These are phyloP conservation scores for Tetropium fuscum DNA, from an alignment of 2,888 invertebrate genomes.

Conservation along the genomic window DNA sequence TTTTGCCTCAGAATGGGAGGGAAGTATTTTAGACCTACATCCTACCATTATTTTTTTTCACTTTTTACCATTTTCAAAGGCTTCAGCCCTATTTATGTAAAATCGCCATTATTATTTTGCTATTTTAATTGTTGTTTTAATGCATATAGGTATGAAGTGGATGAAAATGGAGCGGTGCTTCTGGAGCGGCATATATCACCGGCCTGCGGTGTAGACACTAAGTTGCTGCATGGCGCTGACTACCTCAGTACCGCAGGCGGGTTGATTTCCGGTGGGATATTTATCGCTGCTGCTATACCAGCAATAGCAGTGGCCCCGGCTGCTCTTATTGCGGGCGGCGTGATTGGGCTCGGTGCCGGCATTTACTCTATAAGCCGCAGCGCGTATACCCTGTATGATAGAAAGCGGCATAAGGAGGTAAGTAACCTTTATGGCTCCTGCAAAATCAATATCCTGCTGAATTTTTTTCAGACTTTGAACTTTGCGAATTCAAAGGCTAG, in stretches of 20 bases:
- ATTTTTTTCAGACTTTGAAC: slow-evolving; percentile 46
- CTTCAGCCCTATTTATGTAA: no score
- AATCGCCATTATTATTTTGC: no score
- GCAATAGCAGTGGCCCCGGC: slow-evolving; percentile 48
- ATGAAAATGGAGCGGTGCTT: slow-evolving; percentile 54
- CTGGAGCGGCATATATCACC: slow-evolving; percentile 57
- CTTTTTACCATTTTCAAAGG: no score
- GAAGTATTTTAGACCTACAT: slow-evolving; percentile 31
- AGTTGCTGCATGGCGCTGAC: slow-evolving; percentile 53
- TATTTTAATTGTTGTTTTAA: no score
- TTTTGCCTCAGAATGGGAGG: slow-evolving; percentile 69
- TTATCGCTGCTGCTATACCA: slow-evolving; percentile 68
- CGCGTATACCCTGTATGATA: slow-evolving; percentile 16
- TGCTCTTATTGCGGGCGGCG: slow-evolving; percentile 4
- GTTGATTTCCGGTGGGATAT: slow-evolving; percentile 66
- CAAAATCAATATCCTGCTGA: no score
- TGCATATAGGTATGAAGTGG: slow-evolving; percentile 47
- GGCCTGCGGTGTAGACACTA: slow-evolving; percentile 52
- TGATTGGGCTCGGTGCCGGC: slow-evolving; percentile 5
- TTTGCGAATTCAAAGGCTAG: slow-evolving; percentile 69
- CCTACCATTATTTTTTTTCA: no score
- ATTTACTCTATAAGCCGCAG: slow-evolving; percentile 13
- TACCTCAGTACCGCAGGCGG: slow-evolving; percentile 53
- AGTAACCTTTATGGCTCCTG: no score
- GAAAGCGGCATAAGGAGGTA: slow-evolving; percentile 13